Base-by-base conservation (phyloP, 2,888 invertebrate genomes). In the Nemotelus nigrinus region DNA sequence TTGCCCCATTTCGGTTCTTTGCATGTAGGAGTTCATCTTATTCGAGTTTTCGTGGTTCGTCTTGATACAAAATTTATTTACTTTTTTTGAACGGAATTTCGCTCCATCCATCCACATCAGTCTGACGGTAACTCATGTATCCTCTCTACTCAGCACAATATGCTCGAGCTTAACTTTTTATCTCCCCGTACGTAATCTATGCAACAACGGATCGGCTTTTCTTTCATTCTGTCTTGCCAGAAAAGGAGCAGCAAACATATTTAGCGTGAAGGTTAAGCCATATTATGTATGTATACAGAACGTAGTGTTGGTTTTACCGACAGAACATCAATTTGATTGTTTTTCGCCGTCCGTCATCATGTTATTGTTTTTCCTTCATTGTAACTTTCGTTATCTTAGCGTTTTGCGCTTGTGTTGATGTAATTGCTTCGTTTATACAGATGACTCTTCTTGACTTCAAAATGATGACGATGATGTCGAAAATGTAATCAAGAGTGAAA, bases 341-440 rank as follows among this genome's bases (percentile, higher is more conserved):
- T 63, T 74, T 74, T 63, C 70, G 70, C 70, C n/a, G 70, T 74
- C 74, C 50, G 48, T 74, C 74, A 74, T 60, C 63, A 60, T 60
- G 74, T 74, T 74, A 74, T 74, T 74, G 74, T 74, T 74, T 74
- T 74, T 41, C 44, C 41, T 55, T 10, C 47, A 60, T 57, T 74
- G 63, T 63, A 47, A 63, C 60, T 47, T 63, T 63, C 74, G 74
- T 63, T 74, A 48, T 63, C 60, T 74, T 74, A 74, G 63, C 47
- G 43, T 74, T 63, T 25, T 43, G 48, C 25, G 25, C 74, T 63
- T 74, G 63, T 74, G 74, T 74, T 74, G 60, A 63, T 74, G 74
- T 74, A 74, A 74, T 74, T 74, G 74, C 74, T 63, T n/a, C 45
- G 74, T 74, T 74, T 74, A 74, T 63, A 60, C 74, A 74, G 74